Base-by-base conservation (phyloP, 2,113 vertebrate genomes). In the Charadrius vociferus region DNA sequence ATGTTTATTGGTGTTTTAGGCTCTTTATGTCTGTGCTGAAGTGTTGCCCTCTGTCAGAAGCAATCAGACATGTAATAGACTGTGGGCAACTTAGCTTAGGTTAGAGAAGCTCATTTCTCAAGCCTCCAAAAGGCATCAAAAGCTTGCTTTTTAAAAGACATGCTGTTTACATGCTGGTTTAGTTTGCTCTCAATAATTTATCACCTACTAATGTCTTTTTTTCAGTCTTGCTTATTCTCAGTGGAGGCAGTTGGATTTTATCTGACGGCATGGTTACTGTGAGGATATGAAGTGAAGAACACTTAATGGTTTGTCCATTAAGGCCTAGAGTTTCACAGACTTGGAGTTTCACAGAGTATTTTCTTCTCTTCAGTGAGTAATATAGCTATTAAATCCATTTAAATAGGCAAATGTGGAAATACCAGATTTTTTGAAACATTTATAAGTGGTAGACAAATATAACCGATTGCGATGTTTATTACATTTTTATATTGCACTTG, bases 121-220 rank as follows among this genome's bases (percentile, higher is more conserved):
- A 70, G 45, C 10, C 55, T 96, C 88, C 41, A 93, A 89, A 96
- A 93, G 34, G 47, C 88, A 96, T 92, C 86, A 90, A 80, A 95
- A 95, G 15, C 70, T 73, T 39, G 26, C 26, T 97, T 92, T 92
- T 81, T 73, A 91, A 95, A 95, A 87, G 65, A 65, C 2, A 3
- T 84, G 75, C 34, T 98, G 59, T 96, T 98, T 94, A 83, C 84
- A 77, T 32, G n/a, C 52, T 77, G 77, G 3, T 93, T 97, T 93
- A 86, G 41, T 95, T 94, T 90, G 29, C 59, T 89, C 95, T 98
- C 93, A 93, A 53, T 96, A 97, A 97, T 97, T 97, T 96, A 96
- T 96, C 95, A 75, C 68, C 70, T 95, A 67, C 68, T 93, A 95
- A 88, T 74, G 37, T 78, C 6, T 90, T 19, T 59, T 94, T 91